A percentile compares a stretch with the other conserved stretches of the same genome.
phyloP scores from a whole-genome alignment of 2,797 vertebrate genomes.

The Peromyscus melanophrys region DNA sequence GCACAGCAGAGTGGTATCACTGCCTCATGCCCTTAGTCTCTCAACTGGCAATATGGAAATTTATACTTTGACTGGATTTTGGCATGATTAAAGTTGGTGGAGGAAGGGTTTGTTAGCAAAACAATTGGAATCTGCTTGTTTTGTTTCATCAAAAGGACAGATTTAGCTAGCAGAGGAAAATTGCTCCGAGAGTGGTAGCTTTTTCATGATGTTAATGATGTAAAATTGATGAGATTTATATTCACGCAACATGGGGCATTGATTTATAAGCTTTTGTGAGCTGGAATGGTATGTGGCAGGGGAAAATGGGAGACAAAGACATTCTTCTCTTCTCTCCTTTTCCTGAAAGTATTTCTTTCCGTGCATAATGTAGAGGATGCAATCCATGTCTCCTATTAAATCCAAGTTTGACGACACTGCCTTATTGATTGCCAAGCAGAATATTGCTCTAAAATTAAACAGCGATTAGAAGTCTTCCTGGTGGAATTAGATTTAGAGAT shows the following conservation, averaged over 20 bases:
- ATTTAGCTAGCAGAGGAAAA: slow-evolving; percentile 76
- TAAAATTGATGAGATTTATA: slow-evolving; percentile 87
- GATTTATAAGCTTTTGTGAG: slow-evolving; percentile 87
- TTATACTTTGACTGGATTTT: slow-evolving; percentile 11
- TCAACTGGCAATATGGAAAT: background rate
- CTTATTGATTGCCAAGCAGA: slow-evolving; percentile 88
- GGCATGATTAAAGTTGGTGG: slow-evolving; percentile 41
- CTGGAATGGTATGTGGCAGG: slow-evolving; percentile 60
- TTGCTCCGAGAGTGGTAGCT: slow-evolving; percentile 64
- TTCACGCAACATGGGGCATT: slow-evolving; percentile 85
- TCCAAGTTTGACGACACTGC: slow-evolving; percentile 86
- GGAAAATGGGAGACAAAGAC: slow-evolving; percentile 67
- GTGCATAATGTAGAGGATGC: slow-evolving; percentile 80
- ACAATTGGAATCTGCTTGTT: slow-evolving; percentile 54
- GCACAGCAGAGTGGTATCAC: background rate
- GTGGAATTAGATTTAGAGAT: slow-evolving; percentile 86
- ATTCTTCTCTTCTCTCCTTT: slow-evolving; percentile 75
- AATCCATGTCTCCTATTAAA: slow-evolving; percentile 85
- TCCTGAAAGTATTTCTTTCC: slow-evolving; percentile 61
- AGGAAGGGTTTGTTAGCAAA: slow-evolving; percentile 49
- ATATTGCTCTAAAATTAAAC: slow-evolving; percentile 88
- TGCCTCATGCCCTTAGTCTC: background rate
- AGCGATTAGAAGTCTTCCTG: slow-evolving; percentile 87
- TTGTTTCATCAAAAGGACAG: slow-evolving; percentile 68
- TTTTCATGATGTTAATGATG: slow-evolving; percentile 77